These are phyloP conservation scores for Chlorospingus semifuscus DNA, from an alignment of 2,797 vertebrate genomes.

Conservation along the genomic window DNA sequence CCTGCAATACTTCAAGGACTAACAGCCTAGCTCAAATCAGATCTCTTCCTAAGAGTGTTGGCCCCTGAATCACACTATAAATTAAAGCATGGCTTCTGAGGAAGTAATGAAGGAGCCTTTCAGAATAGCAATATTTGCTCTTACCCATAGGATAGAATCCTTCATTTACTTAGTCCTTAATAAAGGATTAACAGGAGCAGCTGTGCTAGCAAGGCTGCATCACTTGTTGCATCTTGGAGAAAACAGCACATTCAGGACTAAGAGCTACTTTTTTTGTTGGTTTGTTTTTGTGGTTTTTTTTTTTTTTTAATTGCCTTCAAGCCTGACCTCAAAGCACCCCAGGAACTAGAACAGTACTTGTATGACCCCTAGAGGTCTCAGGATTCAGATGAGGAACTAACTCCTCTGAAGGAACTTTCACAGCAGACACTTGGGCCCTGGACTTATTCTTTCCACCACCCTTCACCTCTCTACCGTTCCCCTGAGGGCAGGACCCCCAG, in stretches of 20 bases:
- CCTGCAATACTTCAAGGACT: background rate
- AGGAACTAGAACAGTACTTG: background rate
- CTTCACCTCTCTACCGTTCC: background rate
- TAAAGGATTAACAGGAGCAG: background rate
- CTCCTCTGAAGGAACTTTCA: background rate
- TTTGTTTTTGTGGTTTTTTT: background rate
- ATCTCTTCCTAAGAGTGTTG: background rate
- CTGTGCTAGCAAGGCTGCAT: background rate
- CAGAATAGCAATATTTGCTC: background rate
- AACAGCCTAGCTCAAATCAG: background rate
- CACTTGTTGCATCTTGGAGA: background rate
- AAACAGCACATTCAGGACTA: background rate
- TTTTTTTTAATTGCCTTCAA: background rate
- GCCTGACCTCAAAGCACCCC: background rate
- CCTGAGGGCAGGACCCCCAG: background rate
- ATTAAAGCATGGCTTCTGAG: background rate
- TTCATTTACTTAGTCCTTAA: background rate
- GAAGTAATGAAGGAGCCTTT: background rate
- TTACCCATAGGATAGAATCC: background rate
- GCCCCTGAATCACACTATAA: background rate
- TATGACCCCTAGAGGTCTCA: constrained; percentile 48
- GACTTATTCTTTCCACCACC: background rate
- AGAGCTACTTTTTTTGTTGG: accelerated
- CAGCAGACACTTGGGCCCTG: background rate
- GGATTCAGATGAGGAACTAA: background rate